Percentiles rank a stretch among this genome's conserved stretches.
These are phyloP conservation scores for Lamellibrachia luymesi DNA, from an alignment of 1,140 invertebrate species.

Conservation along the genomic window DNA sequence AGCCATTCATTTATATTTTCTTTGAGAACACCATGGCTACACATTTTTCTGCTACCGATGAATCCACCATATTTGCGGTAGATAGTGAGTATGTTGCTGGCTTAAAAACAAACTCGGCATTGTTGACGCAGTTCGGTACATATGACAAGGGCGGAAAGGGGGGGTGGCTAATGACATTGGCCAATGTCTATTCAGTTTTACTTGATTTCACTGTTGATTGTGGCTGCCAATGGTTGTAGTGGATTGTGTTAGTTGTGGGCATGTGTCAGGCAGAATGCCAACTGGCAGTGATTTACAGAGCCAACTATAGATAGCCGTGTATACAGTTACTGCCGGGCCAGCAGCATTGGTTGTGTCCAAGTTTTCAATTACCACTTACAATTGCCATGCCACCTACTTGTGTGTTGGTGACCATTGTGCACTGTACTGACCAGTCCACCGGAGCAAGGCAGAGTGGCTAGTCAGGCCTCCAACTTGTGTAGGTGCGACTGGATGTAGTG, in stretches of 20 bases:
- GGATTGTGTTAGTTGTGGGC: neutral
- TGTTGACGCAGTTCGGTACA: neutral
- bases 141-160: neutral
- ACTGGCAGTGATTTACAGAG: neutral
- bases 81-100: neutral
- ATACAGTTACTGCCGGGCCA: neutral
- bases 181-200: neutral
- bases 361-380: neutral
- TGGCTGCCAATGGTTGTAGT: neutral
- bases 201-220: neutral
- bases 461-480: neutral
- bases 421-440: neutral
- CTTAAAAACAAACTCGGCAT: neutral
- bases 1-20: neutral
- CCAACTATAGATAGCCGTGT: neutral
- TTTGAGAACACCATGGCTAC: neutral
- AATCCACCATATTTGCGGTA: no score
- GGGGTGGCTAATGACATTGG: neutral
- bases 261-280: neutral
- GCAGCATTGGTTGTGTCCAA: neutral
- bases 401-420: neutral
- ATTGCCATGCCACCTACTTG: neutral
- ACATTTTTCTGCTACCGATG: neutral
- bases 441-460: neutral
- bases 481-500: neutral